Conservation (phyloP, 2,797 vertebrate species). For the Pitangus sulphuratus region DNA sequence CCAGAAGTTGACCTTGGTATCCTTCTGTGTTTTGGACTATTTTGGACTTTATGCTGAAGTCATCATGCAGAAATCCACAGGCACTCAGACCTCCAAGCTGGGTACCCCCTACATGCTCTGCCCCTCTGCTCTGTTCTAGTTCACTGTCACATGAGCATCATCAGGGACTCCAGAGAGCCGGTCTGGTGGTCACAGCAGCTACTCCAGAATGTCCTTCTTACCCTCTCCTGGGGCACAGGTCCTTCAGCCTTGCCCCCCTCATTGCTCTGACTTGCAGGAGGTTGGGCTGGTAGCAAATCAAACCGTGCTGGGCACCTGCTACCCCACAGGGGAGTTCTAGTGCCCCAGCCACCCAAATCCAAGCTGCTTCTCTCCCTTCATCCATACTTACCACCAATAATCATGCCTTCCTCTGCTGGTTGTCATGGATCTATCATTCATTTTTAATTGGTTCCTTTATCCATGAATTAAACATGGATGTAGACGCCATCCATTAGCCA, state of each 20-base stretch:
- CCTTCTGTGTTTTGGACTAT: background rate
- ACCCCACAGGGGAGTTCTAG: rapidly evolving
- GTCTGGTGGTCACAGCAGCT: background rate
- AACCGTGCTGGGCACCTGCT: background rate
- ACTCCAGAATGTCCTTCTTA: background rate
- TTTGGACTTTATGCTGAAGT: background rate
- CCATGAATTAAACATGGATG: conserved; percentile 33
- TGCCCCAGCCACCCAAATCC: background rate
- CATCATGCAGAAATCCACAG: background rate
- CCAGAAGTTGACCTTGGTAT: background rate
- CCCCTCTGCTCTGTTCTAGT: background rate
- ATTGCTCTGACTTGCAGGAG: background rate
- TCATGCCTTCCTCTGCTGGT: background rate
- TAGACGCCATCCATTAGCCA: background rate
- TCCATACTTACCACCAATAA: background rate
- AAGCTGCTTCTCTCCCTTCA: background rate
- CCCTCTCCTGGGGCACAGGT: rapidly evolving
- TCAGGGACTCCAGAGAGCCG: no score
- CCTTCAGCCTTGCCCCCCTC: background rate
- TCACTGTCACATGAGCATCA: background rate
- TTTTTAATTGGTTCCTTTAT: conserved; percentile 49
- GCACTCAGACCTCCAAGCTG: background rate
- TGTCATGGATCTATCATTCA: background rate
- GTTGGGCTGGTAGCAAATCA: rapidly evolving
- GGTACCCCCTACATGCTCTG: rapidly evolving